phyloP scores from a whole-genome alignment of 2,797 vertebrate species.

The Mallotus villosus region DNA sequence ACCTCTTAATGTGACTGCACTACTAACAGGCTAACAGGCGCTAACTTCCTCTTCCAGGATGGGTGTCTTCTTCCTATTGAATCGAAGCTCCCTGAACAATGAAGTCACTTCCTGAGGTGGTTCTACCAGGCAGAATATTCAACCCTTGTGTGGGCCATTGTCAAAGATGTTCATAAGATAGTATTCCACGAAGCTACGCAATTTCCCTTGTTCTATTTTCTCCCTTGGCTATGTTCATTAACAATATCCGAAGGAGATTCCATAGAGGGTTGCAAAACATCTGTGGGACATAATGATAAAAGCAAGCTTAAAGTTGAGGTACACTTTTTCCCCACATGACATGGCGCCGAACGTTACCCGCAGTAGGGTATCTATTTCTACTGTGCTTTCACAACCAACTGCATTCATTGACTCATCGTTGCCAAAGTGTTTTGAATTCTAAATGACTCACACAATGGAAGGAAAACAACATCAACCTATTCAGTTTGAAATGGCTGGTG shows the following conservation, averaged over 20 bases:
- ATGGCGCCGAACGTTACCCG: neutral
- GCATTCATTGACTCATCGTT: neutral
- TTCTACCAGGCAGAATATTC: neutral
- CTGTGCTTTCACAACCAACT: neutral
- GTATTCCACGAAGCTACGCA: no score
- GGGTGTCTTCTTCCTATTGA: no score
- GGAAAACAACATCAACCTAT: neutral
- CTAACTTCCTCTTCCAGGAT: neutral
- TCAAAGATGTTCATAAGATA: no score
- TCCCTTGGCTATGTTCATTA: no score
- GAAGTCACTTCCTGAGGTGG: neutral
- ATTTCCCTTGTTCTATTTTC: no score
- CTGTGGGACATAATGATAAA: no score
- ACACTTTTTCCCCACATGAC: no score
- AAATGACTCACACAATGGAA: neutral
- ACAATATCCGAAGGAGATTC: neutral
- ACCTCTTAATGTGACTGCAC: no score
- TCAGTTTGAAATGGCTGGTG: neutral
- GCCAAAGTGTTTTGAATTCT: neutral
- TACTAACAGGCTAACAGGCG: neutral
- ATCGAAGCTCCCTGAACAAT: neutral
- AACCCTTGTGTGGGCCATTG: neutral
- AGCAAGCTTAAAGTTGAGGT: no score
- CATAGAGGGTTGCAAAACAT: neutral
- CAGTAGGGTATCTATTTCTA: no score